Conservation (phyloP, 30 jellyfish, hydroid and myxozoan species). For the Mastigias papua region DNA sequence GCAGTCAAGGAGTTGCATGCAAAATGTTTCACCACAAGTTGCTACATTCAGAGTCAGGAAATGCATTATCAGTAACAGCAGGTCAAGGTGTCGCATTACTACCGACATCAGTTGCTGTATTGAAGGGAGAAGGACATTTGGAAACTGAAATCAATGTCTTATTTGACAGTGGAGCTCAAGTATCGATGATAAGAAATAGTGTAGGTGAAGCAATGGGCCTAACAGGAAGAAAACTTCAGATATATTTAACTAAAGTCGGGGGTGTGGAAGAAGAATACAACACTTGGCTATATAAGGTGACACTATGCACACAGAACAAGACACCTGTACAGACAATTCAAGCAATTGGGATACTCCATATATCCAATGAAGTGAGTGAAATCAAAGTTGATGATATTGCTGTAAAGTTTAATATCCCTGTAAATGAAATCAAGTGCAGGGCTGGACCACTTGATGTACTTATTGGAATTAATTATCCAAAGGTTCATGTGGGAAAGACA, state of each 20-base stretch:
- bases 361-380: no score
- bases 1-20: constrained; percentile 42
- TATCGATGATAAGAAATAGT: constrained; percentile 44
- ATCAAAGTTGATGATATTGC: background rate
- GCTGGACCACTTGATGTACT: no score
- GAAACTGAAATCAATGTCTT: constrained; percentile 57
- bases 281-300: constrained; percentile 21
- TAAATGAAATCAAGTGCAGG: constrained; percentile 23
- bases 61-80: no score
- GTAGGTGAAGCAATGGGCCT: constrained; percentile 52
- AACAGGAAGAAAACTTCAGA: constrained; percentile 42
- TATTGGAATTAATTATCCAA: no score
- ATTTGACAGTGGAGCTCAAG: constrained; percentile 66
- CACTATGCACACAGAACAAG: constrained; percentile 25
- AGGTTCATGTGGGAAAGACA: no score
- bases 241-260: constrained; percentile 62
- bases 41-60: no score
- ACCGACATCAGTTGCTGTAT: no score
- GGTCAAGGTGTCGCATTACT: no score
- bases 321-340: no score
- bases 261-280: constrained; percentile 59
- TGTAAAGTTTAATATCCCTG: constrained; percentile 25
- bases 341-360: no score
- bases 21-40: no score
- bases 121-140: constrained; percentile 35